Conservation (phyloP, 2,888 invertebrate species). For the Alcis repandata region DNA sequence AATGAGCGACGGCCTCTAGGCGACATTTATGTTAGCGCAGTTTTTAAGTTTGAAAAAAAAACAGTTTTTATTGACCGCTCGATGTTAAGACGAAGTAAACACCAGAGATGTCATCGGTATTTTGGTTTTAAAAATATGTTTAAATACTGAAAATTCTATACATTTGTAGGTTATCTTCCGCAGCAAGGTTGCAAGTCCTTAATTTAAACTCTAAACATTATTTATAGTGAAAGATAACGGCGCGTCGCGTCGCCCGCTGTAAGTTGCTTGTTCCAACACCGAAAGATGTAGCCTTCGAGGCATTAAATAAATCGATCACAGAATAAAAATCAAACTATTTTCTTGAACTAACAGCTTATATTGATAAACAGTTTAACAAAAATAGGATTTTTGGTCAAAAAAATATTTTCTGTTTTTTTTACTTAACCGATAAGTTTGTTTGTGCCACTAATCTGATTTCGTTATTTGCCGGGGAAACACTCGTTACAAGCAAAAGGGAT, state of each 20-base stretch:
- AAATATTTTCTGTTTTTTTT: slow-evolving; percentile 71
- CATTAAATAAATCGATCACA: slow-evolving; percentile 76
- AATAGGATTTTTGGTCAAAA: slow-evolving; percentile 79
- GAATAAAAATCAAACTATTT: slow-evolving; percentile 72
- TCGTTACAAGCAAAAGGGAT: slow-evolving; percentile 44
- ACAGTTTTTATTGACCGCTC: too few species aligned
- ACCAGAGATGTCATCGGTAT: too few species aligned
- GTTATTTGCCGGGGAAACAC: slow-evolving; percentile 46
- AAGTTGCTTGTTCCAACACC: slow-evolving; percentile 52
- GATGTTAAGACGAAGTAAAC: too few species aligned
- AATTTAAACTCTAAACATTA: slow-evolving; percentile 35
- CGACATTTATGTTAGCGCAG: too few species aligned
- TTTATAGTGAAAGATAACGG: slow-evolving; percentile 14
- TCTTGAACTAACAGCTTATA: slow-evolving; percentile 71
- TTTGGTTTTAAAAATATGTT: too few species aligned
- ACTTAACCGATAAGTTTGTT: slow-evolving; percentile 70
- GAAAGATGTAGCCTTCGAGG: slow-evolving; percentile 65
- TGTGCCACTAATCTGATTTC: slow-evolving; percentile 62
- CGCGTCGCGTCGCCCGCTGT: slow-evolving; percentile 31
- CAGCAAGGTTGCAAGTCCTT: slow-evolving; percentile 13
- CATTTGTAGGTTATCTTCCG: neutral
- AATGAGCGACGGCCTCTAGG: too few species aligned
- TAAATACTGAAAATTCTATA: too few species aligned
- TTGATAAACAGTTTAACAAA: slow-evolving; percentile 78
- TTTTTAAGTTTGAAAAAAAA: neutral